Evolutionary conservation across 2,113 vertebrate genomes (phyloP), one percentile per base, ranked within the genome.

Genomic region (Hydrochoerus hydrochaeris): DNA sequence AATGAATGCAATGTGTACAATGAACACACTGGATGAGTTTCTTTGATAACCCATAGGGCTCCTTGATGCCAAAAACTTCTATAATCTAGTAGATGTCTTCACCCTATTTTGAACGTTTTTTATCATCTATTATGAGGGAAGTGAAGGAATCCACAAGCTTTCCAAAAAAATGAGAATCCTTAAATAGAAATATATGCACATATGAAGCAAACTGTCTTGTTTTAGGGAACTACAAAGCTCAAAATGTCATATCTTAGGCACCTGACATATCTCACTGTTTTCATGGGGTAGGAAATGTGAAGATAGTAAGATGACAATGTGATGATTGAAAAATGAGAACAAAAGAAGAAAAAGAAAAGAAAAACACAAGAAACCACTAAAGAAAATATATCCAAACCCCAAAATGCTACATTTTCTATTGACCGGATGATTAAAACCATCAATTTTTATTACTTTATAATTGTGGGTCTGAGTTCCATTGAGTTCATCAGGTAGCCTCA

Each of bases 391-490:
- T 20, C 11, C n/a, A 20, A 69, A 13, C 26, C 81, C 44, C 35
- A 32, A 49, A 26, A 10, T 19, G 30, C 10, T 22, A 24, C 2
- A 17, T 67, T 78, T 52, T 6, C 82, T 41, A 24, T 35, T 38
- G 44, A 80, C 1, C 14, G 22, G 3, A 13, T 81, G 26, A 20
- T 20, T 28, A 69, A 44, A 62, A 52, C 13, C 0, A 3, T 52
- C 28, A 35, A 17, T 1, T 9, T 0, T 65, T 80, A 9, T 13
- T 24, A 20, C 49, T 38, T 12, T 41, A 2, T 16, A 22, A 1
- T 38, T 38, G 0, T 1, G 26, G 46, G 12, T 60, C 5, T 10
- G 44, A 10, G 0, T 1, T 17, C 5, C 5, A 0, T 14, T 9
- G 80, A 85, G 14, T 35, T 54, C 0, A 0, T 12, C 13, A 38